Conservation (phyloP, 2,888 invertebrate genomes). For the Cartodere bifasciata region DNA sequence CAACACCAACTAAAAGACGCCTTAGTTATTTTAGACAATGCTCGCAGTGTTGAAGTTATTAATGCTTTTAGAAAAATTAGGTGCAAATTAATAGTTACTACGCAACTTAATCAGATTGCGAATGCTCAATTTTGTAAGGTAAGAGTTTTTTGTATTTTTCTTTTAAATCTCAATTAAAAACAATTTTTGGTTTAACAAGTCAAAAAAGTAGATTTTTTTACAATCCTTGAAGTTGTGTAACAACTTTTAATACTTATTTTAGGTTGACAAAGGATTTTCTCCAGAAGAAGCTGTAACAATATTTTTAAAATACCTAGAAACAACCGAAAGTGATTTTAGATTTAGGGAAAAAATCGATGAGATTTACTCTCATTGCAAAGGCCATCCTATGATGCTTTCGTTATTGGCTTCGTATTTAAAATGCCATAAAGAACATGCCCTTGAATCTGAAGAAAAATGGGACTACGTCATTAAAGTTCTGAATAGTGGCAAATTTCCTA, state of each 20-base stretch:
- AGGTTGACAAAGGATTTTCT: constrained; percentile 7
- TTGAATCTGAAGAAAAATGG: constrained; percentile 4
- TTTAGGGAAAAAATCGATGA: constrained; percentile 9
- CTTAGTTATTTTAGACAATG: constrained; percentile 9
- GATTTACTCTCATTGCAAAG: constrained; percentile 9
- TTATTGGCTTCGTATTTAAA: constrained; percentile 7
- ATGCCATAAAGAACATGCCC: constrained; percentile 6
- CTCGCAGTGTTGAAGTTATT: constrained; percentile 9
- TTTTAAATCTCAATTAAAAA: too few species aligned
- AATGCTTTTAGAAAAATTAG: constrained; percentile 7
- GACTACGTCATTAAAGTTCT: constrained; percentile 9
- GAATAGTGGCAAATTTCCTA: constrained; percentile 9
- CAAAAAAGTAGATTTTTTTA: too few species aligned
- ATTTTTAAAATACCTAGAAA: constrained; percentile 8
- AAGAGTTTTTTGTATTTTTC: too few species aligned
- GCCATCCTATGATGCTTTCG: constrained; percentile 9
- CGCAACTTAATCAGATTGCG: constrained; percentile 8
- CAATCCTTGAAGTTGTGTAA: too few species aligned
- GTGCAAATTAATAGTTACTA: constrained; percentile 9
- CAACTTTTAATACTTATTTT: too few species aligned
- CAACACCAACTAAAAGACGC: constrained; percentile 5
- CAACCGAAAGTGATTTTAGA: constrained; percentile 3
- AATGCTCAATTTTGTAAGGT: constrained; percentile 8
- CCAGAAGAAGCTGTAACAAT: constrained; percentile 7
- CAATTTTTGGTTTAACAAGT: too few species aligned